A percentile compares a stretch with the other conserved stretches of the same genome.
Evolutionary conservation across 2,888 invertebrate species (phyloP).

Genomic region (Axea sp.): DNA sequence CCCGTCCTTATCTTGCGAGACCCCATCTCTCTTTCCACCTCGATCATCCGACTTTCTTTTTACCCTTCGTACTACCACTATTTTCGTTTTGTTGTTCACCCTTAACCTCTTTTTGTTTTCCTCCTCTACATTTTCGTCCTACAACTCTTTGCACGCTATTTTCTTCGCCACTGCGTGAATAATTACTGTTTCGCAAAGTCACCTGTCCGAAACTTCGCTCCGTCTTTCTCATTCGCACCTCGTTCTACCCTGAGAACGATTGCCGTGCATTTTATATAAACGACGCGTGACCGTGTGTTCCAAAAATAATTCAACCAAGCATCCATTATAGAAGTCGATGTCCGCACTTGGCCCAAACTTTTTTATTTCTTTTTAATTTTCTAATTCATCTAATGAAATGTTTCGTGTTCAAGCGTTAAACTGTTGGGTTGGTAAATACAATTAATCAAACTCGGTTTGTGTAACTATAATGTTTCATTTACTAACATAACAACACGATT

Average conservation of each 20-base stretch:
- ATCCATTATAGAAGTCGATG: constrained; percentile 30
- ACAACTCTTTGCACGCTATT: constrained; percentile 41
- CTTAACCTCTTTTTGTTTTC: constrained; percentile 33
- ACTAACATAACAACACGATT: too few species aligned
- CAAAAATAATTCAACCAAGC: constrained; percentile 37
- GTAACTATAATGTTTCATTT: too few species aligned
- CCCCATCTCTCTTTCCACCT: constrained; percentile 24
- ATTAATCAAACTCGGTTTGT: too few species aligned
- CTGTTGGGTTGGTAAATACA: too few species aligned
- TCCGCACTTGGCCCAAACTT: constrained; percentile 3
- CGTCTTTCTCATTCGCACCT: constrained; percentile 29
- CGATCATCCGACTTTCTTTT: constrained; percentile 9
- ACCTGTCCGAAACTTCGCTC: constrained; percentile 42
- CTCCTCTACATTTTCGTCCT: constrained; percentile 13
- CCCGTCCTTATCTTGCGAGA: constrained; percentile 37
- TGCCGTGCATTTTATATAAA: constrained; percentile 39
- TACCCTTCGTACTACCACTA: constrained; percentile 6
- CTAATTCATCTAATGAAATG: neutral
- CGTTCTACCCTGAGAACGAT: constrained; percentile 36
- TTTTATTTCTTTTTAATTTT: constrained; percentile 9
- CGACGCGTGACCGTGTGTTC: constrained; percentile 38
- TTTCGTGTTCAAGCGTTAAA: too few species aligned
- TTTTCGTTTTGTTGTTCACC: constrained; percentile 42
- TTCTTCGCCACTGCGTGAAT: constrained; percentile 49
- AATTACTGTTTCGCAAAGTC: constrained; percentile 51